Conservation (phyloP, 1,140 invertebrate species). For the Acromyrmex charruanus region DNA sequence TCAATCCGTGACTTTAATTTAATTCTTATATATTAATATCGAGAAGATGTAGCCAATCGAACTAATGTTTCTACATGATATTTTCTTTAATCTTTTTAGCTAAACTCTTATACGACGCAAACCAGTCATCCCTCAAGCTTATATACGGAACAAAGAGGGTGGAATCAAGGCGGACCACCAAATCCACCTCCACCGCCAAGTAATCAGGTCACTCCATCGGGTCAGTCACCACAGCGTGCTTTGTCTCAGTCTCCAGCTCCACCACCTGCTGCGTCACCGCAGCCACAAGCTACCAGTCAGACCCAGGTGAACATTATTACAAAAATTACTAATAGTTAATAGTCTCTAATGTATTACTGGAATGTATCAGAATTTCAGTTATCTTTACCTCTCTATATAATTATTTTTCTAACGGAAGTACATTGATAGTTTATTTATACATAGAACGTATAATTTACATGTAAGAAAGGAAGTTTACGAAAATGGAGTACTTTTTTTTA, state of each 20-base stretch:
- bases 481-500: background rate
- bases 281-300: constrained; percentile 83
- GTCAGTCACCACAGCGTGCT: constrained; percentile 85
- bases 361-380: background rate
- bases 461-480: background rate
- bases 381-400: background rate
- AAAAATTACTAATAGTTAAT: background rate
- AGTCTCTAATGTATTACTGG: background rate
- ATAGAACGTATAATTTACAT: background rate
- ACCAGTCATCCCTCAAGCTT: constrained; percentile 83
- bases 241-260: constrained; percentile 86
- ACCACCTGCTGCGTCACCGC: constrained; percentile 85
- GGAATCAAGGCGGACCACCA: constrained; percentile 84
- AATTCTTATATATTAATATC: background rate
- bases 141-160: constrained; percentile 85
- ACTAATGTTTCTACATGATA: background rate
- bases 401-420: background rate
- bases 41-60: background rate
- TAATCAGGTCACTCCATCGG: constrained; percentile 84
- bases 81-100: constrained; percentile 72
- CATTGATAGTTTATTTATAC: background rate
- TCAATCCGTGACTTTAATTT: background rate
- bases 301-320: constrained; percentile 79
- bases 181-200: constrained; percentile 83
- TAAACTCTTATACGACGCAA: constrained; percentile 84